Conservation (phyloP, 2,888 invertebrate genomes). For the Yponomeuta plumbellus region DNA sequence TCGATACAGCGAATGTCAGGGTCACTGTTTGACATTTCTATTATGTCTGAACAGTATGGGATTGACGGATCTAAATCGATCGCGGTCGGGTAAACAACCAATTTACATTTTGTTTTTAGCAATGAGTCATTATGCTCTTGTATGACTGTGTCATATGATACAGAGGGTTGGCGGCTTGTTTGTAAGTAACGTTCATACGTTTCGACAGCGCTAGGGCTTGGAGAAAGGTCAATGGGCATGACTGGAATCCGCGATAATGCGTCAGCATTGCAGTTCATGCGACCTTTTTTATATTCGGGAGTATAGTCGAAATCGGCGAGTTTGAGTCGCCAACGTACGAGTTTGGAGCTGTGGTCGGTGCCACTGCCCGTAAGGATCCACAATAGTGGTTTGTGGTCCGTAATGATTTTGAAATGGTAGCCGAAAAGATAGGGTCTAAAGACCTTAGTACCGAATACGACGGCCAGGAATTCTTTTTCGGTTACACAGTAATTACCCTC, state of each 20-base stretch:
- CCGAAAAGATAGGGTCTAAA: slow-evolving; percentile 5
- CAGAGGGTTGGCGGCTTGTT: neutral
- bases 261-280: slow-evolving; percentile 1
- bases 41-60: neutral
- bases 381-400: neutral
- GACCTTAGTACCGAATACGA: slow-evolving; percentile 20
- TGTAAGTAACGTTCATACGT: neutral
- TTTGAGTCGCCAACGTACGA: slow-evolving; percentile 4
- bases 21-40: slow-evolving; percentile 1
- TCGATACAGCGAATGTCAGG: neutral
- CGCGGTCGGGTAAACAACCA: neutral
- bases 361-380: slow-evolving; percentile 7
- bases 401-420: neutral
- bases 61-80: neutral
- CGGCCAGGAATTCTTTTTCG: slow-evolving; percentile 29
- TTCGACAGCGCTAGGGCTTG: neutral
- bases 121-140: neutral
- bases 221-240: neutral
- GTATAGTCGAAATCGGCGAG: slow-evolving; percentile 3
- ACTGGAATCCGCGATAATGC: slow-evolving; percentile 2
- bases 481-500: slow-evolving; percentile 21
- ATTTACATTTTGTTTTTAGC: slow-evolving; percentile 1
- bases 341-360: neutral
- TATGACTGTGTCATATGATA: neutral
- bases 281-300: neutral